These are phyloP conservation scores for Quadriops clusia DNA, from an alignment of 2,888 invertebrate genomes.

Conservation along the genomic window DNA sequence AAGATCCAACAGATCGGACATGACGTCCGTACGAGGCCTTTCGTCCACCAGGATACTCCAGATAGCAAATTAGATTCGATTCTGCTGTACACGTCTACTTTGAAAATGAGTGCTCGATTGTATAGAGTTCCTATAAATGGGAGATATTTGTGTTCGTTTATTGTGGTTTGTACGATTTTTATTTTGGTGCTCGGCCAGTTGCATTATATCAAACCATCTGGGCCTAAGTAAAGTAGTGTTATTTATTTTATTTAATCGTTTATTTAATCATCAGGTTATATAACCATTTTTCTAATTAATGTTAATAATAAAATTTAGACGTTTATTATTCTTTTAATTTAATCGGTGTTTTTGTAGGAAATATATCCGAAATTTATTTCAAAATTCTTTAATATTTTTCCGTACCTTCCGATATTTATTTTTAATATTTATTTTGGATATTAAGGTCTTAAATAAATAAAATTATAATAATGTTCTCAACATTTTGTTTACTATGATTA, in stretches of 20 bases:
- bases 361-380: too few relatives aligned
- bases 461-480: too few relatives aligned
- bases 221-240: neutral
- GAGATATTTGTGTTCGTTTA: constrained; percentile 51
- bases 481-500: too few relatives aligned
- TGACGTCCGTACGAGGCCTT: constrained; percentile 65
- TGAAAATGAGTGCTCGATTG: constrained; percentile 62
- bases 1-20: constrained; percentile 65
- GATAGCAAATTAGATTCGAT: constrained; percentile 65
- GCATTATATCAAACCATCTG: constrained; percentile 40
- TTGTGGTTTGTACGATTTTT: constrained; percentile 46
- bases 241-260: neutral
- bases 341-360: too few relatives aligned
- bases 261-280: too few relatives aligned
- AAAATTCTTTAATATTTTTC: too few relatives aligned
- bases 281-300: too few relatives aligned
- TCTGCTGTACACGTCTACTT: constrained; percentile 61
- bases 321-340: too few relatives aligned
- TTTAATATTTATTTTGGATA: too few relatives aligned
- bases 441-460: too few relatives aligned
- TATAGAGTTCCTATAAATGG: constrained; percentile 63
- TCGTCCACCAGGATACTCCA: constrained; percentile 67
- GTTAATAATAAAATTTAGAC: too few relatives aligned
- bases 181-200: constrained; percentile 63
- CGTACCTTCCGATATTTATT: too few relatives aligned